Base-by-base conservation (phyloP, 1,140 invertebrate species). In the Nebria ingens region DNA sequence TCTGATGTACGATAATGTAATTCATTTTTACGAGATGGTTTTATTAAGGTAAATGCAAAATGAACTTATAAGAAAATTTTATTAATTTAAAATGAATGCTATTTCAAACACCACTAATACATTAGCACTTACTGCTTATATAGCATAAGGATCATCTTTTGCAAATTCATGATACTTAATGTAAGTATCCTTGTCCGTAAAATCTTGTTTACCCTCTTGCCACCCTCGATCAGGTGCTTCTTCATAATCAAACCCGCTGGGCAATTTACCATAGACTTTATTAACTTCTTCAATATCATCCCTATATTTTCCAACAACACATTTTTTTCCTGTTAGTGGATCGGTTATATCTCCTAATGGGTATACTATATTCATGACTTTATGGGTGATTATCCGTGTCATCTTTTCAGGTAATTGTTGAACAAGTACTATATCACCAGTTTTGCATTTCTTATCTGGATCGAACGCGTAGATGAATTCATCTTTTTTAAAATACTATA, bases 281-380 rank as follows among this genome's bases (percentile, higher is more conserved):
- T 76, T 78, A 45, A 78, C 69, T 66, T 76, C 76, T 42, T 87
- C 82, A 49, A 90, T 78, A 56, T 87, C 76, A 29, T 90, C 86
- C 64, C 90, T 81, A 61, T 87, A 92, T 63, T 75, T 74, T 53
- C 75, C 77, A 42, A 74, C 80, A 1, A 85, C 79, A 54, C 85
- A 79, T 71, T 88, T 87, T 66, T 90, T 90, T 21, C 85, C 84
- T 59, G 86, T 88, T 19, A 93, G 71, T 23, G 90, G 90, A 73
- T 91, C 87, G 42, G 79, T 86, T 15, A 91, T 73, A 73, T 93
- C 87, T 59, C 91, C 91, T 59, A 84, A 73, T 17, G 84, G 84
- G 71, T 87, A 89, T 20, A 93, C 77, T 13, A 92, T 78, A 68
- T 91, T 81, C 63, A 87, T 73, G 1, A 93, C 78, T 72, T 83